Evolutionary conservation across 2,113 vertebrate species (phyloP).

Genomic region (Macquaria australasica): DNA sequence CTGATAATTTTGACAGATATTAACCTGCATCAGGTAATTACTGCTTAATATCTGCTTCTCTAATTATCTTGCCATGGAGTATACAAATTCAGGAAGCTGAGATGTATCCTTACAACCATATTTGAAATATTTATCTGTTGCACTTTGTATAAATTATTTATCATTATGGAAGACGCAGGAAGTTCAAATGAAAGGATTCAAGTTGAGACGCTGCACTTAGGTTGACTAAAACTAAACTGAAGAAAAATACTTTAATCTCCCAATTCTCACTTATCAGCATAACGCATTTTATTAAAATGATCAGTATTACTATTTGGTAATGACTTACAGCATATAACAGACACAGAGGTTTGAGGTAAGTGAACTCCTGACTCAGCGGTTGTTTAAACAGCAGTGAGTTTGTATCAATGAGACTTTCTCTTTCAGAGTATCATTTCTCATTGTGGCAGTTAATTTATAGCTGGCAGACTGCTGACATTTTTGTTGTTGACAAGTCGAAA

Average conservation of each 20-base stretch:
- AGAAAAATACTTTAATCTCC: conserved; percentile 27
- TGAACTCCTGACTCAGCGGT: background rate
- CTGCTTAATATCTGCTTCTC: conserved; percentile 28
- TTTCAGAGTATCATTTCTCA: conserved; percentile 44
- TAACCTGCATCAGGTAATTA: background rate
- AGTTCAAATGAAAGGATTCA: conserved; percentile 75
- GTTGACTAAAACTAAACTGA: conserved; percentile 34
- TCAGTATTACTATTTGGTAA: background rate
- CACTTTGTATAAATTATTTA: conserved; percentile 81
- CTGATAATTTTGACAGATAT: background rate
- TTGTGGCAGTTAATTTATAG: conserved; percentile 46
- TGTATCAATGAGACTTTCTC: conserved; percentile 2
- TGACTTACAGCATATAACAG: background rate
- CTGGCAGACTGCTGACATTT: conserved; percentile 70
- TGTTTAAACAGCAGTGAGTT: conserved; percentile 5
- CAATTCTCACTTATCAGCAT: background rate
- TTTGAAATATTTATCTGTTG: conserved; percentile 83
- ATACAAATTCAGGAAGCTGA: conserved; percentile 66
- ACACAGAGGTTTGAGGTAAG: background rate
- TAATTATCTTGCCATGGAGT: conserved; percentile 56
- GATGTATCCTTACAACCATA: conserved; percentile 75
- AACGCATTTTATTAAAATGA: background rate
- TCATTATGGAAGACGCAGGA: conserved; percentile 70
- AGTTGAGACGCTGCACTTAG: conserved; percentile 70
- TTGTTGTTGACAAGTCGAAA: conserved; percentile 63